Percentiles rank a stretch among this genome's conserved stretches.
Evolutionary conservation across 2,797 vertebrate genomes (phyloP).

Genomic region (Leptatherina wallacei): DNA sequence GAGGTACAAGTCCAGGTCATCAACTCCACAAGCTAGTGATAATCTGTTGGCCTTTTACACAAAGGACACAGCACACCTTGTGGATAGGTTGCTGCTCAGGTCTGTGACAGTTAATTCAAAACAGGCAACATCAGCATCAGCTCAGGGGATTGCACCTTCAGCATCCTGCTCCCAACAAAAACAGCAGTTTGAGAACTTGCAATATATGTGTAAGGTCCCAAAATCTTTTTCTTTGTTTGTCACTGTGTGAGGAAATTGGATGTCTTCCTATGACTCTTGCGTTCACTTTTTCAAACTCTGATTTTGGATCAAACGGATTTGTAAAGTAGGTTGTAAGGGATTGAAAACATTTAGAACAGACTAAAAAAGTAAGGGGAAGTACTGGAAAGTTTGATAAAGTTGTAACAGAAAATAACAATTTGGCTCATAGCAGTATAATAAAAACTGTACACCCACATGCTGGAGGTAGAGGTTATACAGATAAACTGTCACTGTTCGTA

Average conservation of each 20-base stretch:
- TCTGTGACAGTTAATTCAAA: conserved; percentile 68
- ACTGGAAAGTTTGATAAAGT: background rate
- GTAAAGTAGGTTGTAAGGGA: conserved; percentile 26
- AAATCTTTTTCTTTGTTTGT: conserved; percentile 1
- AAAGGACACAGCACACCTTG: conserved; percentile 66
- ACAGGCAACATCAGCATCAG: conserved; percentile 44
- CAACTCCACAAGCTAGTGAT: conserved; percentile 72
- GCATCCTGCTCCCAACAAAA: conserved; percentile 38
- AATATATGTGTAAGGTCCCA: conserved; percentile 12
- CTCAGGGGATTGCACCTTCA: conserved; percentile 53
- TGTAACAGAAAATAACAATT: background rate
- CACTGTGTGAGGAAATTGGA: conserved; percentile 16
- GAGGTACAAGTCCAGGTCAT: conserved; percentile 71
- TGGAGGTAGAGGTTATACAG: background rate
- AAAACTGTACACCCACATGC: background rate
- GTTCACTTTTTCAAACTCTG: conserved; percentile 29
- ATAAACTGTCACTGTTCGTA: background rate
- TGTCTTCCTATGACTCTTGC: conserved; percentile 18
- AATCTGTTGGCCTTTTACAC: conserved; percentile 78
- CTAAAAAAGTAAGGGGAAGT: conserved; percentile 18
- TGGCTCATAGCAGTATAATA: background rate
- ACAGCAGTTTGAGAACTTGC: conserved; percentile 29
- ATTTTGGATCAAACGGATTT: conserved; percentile 45
- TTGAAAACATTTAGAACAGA: conserved; percentile 27
- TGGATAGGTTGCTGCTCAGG: conserved; percentile 48